These are phyloP conservation scores for Tribolium castaneum DNA, from an alignment of 1,140 invertebrate species.

Conservation along the genomic window DNA sequence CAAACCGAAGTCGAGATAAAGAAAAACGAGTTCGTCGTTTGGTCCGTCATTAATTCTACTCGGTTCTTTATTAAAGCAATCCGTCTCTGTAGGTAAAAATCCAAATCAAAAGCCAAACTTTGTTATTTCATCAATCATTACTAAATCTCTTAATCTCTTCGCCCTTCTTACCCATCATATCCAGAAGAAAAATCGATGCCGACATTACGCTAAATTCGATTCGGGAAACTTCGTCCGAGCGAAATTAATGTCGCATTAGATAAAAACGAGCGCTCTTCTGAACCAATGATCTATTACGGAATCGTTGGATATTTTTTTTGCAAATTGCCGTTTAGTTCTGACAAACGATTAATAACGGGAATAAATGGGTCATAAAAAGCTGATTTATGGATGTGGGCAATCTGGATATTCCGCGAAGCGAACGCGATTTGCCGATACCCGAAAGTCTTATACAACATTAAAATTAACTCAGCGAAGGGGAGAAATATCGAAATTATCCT, in stretches of 20 bases:
- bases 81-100: conserved; percentile 48
- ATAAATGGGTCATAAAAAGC: conserved; percentile 51
- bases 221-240: conserved; percentile 11
- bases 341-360: conserved; percentile 53
- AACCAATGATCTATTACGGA: conserved; percentile 49
- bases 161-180: neutral
- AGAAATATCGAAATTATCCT: conserved; percentile 46
- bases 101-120: conserved; percentile 49
- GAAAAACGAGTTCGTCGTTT: conserved; percentile 44
- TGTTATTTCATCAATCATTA: conserved; percentile 49
- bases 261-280: conserved; percentile 45
- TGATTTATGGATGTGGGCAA: conserved; percentile 50
- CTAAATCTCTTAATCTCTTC: neutral
- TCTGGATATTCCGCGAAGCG: conserved; percentile 45
- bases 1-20: conserved; percentile 35
- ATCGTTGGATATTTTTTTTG: conserved; percentile 47
- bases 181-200: conserved; percentile 5
- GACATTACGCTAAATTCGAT: neutral
- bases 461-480: conserved; percentile 47
- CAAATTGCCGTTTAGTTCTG: conserved; percentile 53
- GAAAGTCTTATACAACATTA: conserved; percentile 39
- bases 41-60: conserved; percentile 46
- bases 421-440: conserved; percentile 48
- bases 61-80: conserved; percentile 48
- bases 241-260: conserved; percentile 48